phyloP scores from a whole-genome alignment of 2,113 vertebrate genomes.

The Peucedramus taeniatus region DNA sequence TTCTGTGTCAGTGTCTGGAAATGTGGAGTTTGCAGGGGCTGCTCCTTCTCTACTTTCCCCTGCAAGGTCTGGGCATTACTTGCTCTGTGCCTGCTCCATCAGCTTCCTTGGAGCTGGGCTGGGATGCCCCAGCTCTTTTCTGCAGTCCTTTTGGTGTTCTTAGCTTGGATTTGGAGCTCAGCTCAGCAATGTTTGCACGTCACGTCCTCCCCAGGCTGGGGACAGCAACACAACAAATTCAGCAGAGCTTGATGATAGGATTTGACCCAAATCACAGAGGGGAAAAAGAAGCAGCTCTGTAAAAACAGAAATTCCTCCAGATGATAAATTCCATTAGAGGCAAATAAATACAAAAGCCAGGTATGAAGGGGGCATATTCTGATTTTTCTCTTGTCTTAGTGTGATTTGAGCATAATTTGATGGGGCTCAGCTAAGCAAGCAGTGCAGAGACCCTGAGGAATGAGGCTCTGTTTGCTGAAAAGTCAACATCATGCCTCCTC shows the following conservation, averaged over 20 bases:
- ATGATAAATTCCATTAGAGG: background rate
- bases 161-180: background rate
- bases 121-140: background rate
- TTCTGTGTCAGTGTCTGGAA: background rate
- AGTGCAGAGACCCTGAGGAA: background rate
- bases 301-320: background rate
- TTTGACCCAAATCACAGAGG: background rate
- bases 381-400: background rate
- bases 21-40: background rate
- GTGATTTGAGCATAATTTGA: background rate
- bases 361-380: background rate
- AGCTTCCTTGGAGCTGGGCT: background rate
- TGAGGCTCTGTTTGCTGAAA: background rate
- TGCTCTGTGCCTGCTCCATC: background rate
- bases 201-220: background rate
- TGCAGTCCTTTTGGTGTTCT: background rate
- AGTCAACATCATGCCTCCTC: background rate
- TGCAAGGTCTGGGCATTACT: background rate
- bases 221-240: background rate
- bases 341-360: background rate
- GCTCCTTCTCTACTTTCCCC: background rate
- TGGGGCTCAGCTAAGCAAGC: constrained; percentile 21
- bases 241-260: background rate
- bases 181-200: background rate
- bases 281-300: background rate